Conservation (phyloP, 2,888 invertebrate genomes). For the Netelia virgata region DNA sequence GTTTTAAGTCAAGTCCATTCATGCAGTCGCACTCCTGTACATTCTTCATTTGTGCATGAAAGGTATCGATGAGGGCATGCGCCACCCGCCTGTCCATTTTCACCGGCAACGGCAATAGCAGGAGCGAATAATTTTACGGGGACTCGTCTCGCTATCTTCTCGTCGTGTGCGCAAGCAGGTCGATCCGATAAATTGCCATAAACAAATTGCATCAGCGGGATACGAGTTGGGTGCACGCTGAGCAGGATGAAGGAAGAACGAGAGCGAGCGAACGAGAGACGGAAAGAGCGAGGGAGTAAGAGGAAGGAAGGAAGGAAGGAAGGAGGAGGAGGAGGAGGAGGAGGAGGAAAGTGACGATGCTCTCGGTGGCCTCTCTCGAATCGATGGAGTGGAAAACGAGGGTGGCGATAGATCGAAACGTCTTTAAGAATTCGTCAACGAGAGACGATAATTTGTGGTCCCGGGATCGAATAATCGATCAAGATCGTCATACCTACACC, state of each 20-base stretch:
- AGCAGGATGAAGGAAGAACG: background rate
- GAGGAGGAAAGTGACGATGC: slow-evolving; percentile 15
- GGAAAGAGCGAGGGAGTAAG: background rate
- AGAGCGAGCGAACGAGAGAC: background rate
- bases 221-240: slow-evolving; percentile 14
- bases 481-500: background rate
- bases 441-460: background rate
- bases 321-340: too few species aligned
- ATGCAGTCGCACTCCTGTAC: background rate
- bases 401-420: slow-evolving; percentile 44
- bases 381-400: slow-evolving; percentile 53
- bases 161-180: slow-evolving; percentile 25
- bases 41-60: background rate
- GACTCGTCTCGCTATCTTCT: slow-evolving; percentile 37
- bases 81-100: background rate
- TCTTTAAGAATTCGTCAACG: slow-evolving; percentile 14
- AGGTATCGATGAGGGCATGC: background rate
- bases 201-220: slow-evolving; percentile 66
- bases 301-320: background rate
- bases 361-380: slow-evolving; percentile 26
- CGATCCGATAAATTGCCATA: slow-evolving; percentile 66
- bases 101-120: background rate
- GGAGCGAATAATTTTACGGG: slow-evolving; percentile 55
- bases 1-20: too few species aligned
- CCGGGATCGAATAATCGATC: slow-evolving; percentile 8